phyloP scores from a whole-genome alignment of 2,113 vertebrate species.

The Ifrita kowaldi region DNA sequence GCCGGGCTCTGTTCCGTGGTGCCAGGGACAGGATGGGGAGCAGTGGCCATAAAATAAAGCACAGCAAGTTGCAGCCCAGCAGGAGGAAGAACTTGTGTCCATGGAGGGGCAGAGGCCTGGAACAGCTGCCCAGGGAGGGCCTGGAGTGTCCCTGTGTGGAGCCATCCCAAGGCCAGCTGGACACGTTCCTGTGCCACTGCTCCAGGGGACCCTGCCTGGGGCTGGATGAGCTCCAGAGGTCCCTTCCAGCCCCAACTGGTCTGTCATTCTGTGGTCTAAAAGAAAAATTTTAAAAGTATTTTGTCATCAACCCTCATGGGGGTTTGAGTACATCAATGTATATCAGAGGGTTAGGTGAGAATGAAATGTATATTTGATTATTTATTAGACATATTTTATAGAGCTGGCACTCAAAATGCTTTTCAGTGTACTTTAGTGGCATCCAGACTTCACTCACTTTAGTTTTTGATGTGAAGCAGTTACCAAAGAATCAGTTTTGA shows the following conservation, averaged over 20 bases:
- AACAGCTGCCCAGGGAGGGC: background rate
- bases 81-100: background rate
- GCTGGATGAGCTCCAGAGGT: accelerated
- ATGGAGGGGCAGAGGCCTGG: background rate
- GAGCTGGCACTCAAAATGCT: background rate
- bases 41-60: no score
- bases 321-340: no score
- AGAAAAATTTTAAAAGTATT: background rate
- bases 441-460: background rate
- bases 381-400: background rate
- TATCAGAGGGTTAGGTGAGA: background rate
- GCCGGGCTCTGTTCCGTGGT: background rate
- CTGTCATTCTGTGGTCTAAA: background rate
- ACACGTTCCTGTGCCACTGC: background rate
- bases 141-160: background rate
- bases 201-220: background rate
- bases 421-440: background rate
- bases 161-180: background rate
- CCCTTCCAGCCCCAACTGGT: accelerated
- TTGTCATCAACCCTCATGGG: background rate
- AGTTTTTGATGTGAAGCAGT: background rate
- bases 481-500: background rate
- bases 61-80: background rate
- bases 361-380: background rate
- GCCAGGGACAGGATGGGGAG: background rate